Evolutionary conservation across 2,888 invertebrate genomes (phyloP).

Genomic region (Norana najaformis): DNA sequence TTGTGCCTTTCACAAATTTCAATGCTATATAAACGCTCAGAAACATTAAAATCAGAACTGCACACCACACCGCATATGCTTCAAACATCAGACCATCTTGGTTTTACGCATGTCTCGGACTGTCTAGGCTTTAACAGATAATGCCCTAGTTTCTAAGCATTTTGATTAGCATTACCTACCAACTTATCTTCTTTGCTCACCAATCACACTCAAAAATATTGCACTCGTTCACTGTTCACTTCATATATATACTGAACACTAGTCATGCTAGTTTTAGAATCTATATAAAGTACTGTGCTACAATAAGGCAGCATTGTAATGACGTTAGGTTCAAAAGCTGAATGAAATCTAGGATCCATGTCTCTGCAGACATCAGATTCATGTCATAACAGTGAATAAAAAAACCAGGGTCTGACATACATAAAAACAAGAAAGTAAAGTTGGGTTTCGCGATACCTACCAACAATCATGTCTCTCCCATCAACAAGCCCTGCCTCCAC

Average conservation of each 20-base stretch:
- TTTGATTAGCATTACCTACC: not conserved
- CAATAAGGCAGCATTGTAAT: not conserved
- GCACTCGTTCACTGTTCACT: not conserved
- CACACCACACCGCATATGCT: not conserved
- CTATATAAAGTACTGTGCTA: not conserved
- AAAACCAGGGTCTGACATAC: not conserved
- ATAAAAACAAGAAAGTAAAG: not conserved
- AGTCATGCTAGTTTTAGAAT: not conserved
- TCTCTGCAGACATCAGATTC: not conserved
- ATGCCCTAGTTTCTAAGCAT: not conserved
- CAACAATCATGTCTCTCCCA: constrained; percentile 82
- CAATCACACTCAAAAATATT: not conserved
- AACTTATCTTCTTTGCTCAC: not conserved
- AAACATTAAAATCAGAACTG: not conserved
- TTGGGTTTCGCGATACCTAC: constrained; percentile 48
- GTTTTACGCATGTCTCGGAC: not conserved
- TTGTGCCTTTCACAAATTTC: not conserved
- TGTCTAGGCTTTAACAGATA: not conserved
- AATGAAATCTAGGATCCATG: not conserved
- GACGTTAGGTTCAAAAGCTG: not conserved
- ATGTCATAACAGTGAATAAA: not conserved
- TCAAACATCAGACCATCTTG: not conserved
- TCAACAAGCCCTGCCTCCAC: constrained; percentile 94
- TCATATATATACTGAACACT: not conserved
- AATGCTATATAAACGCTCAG: not conserved